phyloP scores from a whole-genome alignment of 1,140 invertebrate genomes.

The Drosophila obscura region DNA sequence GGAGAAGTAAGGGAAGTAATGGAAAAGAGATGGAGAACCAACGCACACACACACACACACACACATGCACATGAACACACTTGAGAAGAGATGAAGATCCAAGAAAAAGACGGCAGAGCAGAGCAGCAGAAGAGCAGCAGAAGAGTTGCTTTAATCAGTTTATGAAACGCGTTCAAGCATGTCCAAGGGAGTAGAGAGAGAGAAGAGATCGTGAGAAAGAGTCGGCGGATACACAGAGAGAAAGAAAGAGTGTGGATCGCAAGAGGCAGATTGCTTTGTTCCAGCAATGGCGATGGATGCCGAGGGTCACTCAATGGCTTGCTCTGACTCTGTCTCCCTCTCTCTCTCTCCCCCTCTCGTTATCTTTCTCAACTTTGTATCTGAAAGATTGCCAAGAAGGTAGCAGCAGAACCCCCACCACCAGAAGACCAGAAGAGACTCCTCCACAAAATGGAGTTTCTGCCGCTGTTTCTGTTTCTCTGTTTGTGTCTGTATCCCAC shows the following conservation, averaged over 20 bases:
- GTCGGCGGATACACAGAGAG: neutral
- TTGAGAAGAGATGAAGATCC: slow-evolving; percentile 19
- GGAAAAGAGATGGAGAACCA: slow-evolving; percentile 47
- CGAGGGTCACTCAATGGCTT: slow-evolving; percentile 77
- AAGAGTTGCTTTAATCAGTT: slow-evolving; percentile 82
- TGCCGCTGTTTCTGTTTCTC: slow-evolving; percentile 4
- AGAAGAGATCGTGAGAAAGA: slow-evolving; percentile 3
- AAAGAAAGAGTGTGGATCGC: slow-evolving; percentile 38
- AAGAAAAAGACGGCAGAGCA: slow-evolving; percentile 3
- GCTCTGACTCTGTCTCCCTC: slow-evolving; percentile 23
- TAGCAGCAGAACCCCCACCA: slow-evolving; percentile 14
- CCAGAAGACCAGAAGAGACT: neutral
- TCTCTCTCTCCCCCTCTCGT: neutral
- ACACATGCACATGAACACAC: slow-evolving; percentile 10
- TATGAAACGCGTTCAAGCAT: slow-evolving; percentile 79
- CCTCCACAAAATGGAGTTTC: slow-evolving; percentile 74
- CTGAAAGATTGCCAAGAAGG: slow-evolving; percentile 55
- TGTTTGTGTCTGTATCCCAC: slow-evolving; percentile 16
- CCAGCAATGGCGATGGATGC: slow-evolving; percentile 36
- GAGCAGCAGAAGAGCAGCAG: slow-evolving; percentile 36
- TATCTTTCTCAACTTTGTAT: slow-evolving; percentile 54
- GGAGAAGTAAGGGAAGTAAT: slow-evolving; percentile 16
- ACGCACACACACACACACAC: slow-evolving; percentile 28
- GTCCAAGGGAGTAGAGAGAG: slow-evolving; percentile 51
- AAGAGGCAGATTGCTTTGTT: slow-evolving; percentile 75